These are phyloP conservation scores for Embiotoca jacksoni DNA, from an alignment of 2,113 vertebrate genomes.

Conservation along the genomic window DNA sequence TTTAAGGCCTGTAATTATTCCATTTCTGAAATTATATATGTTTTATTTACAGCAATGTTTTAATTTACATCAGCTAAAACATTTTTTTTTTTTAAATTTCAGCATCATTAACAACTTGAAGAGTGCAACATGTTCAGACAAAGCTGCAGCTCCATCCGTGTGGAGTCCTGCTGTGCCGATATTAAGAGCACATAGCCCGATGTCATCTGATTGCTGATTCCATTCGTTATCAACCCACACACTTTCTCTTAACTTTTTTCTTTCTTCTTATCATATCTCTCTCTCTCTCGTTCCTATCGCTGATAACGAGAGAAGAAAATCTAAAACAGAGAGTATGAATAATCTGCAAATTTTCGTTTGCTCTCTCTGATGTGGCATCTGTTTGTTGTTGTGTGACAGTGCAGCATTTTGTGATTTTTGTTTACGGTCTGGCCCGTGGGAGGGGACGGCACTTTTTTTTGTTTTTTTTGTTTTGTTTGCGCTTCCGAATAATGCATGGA, in stretches of 20 bases:
- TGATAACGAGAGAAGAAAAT: conserved; percentile 38
- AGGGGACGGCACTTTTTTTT: not conserved
- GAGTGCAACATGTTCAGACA: no score
- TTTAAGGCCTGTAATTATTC: no score
- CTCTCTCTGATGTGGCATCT: conserved; percentile 32
- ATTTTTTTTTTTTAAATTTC: no score
- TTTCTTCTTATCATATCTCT: not conserved
- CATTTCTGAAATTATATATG: no score
- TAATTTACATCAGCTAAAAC: no score
- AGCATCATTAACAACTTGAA: no score
- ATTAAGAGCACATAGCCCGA: conserved; percentile 33
- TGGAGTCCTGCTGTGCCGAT: no score
- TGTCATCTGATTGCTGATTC: conserved; percentile 58
- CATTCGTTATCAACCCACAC: conserved; percentile 51
- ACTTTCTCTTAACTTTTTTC: conserved; percentile 42
- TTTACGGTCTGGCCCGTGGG: conserved; percentile 30
- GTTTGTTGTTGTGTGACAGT: conserved; percentile 35
- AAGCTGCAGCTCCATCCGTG: no score
- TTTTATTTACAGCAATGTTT: no score
- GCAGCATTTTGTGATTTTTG: conserved; percentile 41
- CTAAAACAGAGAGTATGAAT: conserved; percentile 46
- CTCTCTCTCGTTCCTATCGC: conserved; percentile 10
- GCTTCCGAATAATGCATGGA: conserved; percentile 22
- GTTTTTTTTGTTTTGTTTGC: not conserved
- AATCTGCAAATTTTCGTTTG: conserved; percentile 49